phyloP scores from a whole-genome alignment of 92 coral and sea anemone genomes.

The Parazoanthus darwini region DNA sequence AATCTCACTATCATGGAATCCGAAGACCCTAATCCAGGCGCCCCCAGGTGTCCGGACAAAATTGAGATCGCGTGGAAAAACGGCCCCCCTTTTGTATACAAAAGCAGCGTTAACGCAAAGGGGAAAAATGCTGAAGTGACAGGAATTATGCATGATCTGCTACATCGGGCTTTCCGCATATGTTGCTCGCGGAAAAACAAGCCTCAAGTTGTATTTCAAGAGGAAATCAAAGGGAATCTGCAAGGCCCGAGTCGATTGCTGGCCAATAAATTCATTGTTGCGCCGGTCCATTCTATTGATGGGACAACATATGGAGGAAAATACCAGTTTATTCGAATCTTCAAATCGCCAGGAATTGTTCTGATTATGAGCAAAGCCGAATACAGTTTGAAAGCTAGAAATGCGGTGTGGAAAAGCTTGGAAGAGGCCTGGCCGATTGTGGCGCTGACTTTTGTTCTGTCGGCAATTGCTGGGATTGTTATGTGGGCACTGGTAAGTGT shows the following conservation, averaged over 20 bases:
- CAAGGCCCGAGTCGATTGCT: not conserved
- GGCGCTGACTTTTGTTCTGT: slow-evolving; percentile 42
- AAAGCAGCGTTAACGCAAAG: not conserved
- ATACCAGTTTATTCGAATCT: slow-evolving; percentile 4
- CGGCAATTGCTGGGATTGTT: slow-evolving; percentile 50
- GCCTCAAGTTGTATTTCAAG: slow-evolving; percentile 1
- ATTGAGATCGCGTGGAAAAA: slow-evolving; percentile 22
- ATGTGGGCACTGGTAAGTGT: slow-evolving; percentile 58
- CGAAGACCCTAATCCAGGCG: not conserved
- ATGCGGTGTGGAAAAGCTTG: slow-evolving; percentile 37
- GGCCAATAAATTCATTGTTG: not conserved
- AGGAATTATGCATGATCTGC: not conserved
- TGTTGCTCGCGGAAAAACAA: not conserved
- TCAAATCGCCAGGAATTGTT: slow-evolving; percentile 36
- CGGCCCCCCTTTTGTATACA: slow-evolving; percentile 18
- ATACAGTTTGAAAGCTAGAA: slow-evolving; percentile 35
- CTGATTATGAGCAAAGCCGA: slow-evolving; percentile 22
- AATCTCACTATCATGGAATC: not conserved
- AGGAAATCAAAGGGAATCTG: not conserved
- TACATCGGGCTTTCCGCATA: slow-evolving; percentile 13
- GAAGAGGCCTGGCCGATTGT: slow-evolving; percentile 29
- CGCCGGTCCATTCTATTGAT: slow-evolving; percentile 32
- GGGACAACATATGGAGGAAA: slow-evolving; percentile 15
- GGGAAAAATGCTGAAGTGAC: not conserved
- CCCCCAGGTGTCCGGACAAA: not conserved